Evolutionary conservation across 2,797 vertebrate genomes (phyloP).

Genomic region (Semotilus atromaculatus): DNA sequence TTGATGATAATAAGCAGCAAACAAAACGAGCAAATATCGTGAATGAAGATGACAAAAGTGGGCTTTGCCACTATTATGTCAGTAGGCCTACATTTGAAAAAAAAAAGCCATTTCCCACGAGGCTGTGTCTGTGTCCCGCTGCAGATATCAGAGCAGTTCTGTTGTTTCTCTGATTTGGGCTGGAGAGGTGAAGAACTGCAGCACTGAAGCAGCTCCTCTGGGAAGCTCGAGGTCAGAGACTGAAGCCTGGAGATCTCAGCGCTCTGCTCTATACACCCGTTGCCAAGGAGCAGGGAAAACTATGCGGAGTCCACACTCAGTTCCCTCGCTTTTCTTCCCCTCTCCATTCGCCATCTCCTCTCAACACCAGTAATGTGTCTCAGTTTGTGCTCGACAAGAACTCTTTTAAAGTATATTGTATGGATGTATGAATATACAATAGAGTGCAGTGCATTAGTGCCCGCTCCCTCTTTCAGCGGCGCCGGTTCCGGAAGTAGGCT

Average conservation of each 20-base stretch:
- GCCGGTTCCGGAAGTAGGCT: background rate
- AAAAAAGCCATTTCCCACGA: background rate
- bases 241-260: background rate
- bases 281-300: conserved; percentile 56
- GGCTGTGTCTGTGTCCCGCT: background rate
- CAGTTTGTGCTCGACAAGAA: background rate
- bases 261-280: conserved; percentile 29
- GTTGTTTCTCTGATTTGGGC: background rate
- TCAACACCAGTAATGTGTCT: background rate
- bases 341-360: conserved; percentile 42
- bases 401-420: background rate
- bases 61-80: conserved; percentile 15
- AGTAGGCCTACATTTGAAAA: conserved; percentile 17
- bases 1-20: conserved; percentile 29
- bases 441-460: background rate
- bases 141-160: background rate
- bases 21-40: conserved; percentile 35
- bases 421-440: background rate
- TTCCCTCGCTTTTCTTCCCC: conserved; percentile 41
- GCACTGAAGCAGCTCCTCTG: background rate
- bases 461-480: too few relatives aligned
- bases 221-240: background rate
- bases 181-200: background rate
- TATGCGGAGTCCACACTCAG: conserved; percentile 50
- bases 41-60: conserved; percentile 28